Percentiles rank a stretch among this genome's conserved stretches.
Conservation (phyloP, 2,797 vertebrate genomes). For the Arrhamphus sclerolepis region DNA sequence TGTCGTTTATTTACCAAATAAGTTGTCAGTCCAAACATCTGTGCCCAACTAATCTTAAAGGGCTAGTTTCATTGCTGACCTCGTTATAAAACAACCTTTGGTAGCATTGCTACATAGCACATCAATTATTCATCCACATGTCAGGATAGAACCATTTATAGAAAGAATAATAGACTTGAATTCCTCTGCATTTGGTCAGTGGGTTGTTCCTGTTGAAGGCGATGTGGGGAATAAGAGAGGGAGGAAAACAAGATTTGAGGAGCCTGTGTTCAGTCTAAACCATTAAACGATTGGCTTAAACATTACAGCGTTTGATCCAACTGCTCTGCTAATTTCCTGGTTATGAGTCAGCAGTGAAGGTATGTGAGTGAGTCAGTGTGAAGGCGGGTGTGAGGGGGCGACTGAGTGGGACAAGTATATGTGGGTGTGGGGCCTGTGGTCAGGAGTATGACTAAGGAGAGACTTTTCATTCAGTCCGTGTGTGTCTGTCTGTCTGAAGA, state of each 20-base stretch:
- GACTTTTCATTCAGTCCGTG: conserved; percentile 16
- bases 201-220: conserved; percentile 32
- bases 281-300: conserved; percentile 10
- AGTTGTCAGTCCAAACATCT: conserved; percentile 46
- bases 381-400: conserved; percentile 25
- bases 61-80: conserved; percentile 20
- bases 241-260: conserved; percentile 47
- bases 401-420: conserved; percentile 24
- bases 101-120: conserved; percentile 32
- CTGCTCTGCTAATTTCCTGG: conserved; percentile 39
- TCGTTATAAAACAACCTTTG: conserved; percentile 42
- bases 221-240: conserved; percentile 10
- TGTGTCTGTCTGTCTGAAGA: conserved; percentile 21
- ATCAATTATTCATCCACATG: conserved; percentile 46
- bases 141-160: conserved; percentile 34
- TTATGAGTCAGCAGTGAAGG: conserved; percentile 57
- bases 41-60: conserved; percentile 23
- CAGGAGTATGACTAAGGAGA: conserved; percentile 56
- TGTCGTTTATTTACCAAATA: neutral
- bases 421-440: conserved; percentile 52
- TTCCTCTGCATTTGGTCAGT: conserved; percentile 30
- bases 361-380: conserved; percentile 46
- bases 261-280: conserved; percentile 34
- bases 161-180: conserved; percentile 34
- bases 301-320: conserved; percentile 28